Percentiles rank a stretch among this genome's conserved stretches.
phyloP scores from a whole-genome alignment of 2,113 vertebrate genomes.

The Saguinus imperator region DNA sequence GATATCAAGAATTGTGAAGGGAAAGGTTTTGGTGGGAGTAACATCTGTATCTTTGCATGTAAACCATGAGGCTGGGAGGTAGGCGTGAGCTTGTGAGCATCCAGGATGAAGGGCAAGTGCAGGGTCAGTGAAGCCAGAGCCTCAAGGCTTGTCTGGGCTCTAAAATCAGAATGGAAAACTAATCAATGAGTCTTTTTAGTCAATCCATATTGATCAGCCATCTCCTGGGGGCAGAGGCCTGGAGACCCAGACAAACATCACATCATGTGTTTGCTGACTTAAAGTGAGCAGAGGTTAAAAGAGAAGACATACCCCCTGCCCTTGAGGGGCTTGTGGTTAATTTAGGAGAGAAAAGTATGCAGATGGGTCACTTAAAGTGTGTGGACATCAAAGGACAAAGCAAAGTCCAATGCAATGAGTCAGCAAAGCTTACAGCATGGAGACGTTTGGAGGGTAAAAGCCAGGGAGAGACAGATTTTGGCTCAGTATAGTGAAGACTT shows the following conservation, averaged over 20 bases:
- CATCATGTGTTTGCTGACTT: conserved; percentile 1
- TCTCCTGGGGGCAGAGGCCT: conserved; percentile 47
- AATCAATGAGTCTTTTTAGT: conserved; percentile 52
- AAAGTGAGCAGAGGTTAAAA: conserved; percentile 65
- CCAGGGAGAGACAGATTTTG: not conserved
- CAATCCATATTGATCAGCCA: conserved; percentile 49
- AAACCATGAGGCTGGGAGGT: not conserved
- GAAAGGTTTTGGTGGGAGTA: not conserved
- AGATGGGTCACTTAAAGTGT: conserved; percentile 13
- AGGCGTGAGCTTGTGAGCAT: not conserved
- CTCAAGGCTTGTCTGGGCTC: conserved; percentile 50
- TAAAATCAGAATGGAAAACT: conserved; percentile 51
- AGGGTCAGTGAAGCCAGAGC: conserved; percentile 25
- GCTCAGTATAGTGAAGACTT: not conserved
- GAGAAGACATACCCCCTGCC: conserved; percentile 16
- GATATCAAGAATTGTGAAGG: not conserved
- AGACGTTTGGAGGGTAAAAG: not conserved
- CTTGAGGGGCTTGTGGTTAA: conserved; percentile 48
- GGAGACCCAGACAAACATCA: not conserved
- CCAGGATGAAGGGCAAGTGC: conserved; percentile 41
- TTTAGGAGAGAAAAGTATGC: conserved; percentile 48
- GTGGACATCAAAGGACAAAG: conserved; percentile 23
- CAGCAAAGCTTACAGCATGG: conserved; percentile 8
- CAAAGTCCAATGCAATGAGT: conserved; percentile 27
- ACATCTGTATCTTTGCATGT: not conserved